Base-by-base conservation (phyloP, 2,113 vertebrate species). In the Grantiella picta region DNA sequence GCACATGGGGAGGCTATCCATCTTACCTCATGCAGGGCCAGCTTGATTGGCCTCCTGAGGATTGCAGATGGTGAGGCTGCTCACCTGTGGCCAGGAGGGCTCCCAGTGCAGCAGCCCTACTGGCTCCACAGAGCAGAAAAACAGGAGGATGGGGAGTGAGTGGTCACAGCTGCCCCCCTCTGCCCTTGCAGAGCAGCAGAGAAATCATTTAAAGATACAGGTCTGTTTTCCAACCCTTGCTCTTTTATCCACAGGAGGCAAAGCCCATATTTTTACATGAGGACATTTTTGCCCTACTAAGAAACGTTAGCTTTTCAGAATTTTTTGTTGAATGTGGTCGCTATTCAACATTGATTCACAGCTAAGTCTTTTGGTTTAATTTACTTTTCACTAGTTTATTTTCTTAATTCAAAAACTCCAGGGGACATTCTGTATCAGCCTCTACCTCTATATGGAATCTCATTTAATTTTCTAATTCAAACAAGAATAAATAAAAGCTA, bases 41-140 rank as follows among this genome's bases (percentile, higher is more conserved):
- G 98, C 98, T 98, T 99, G 99, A 99, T 99, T 99, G 98, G 98
- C 98, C 99, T 98, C 97, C 98, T 98, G 99, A 98, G 99, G 98
- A 98, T 97, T 96, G 95, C 98, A 97, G 98, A 98, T 98, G 98
- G 98, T 33, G 4, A 94, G 84, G 96, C 97, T 97, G 98, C 98
- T 99, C 99, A 99, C 99, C 99, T 99, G 99, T 98, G 99, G 98
- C 98, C 94, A 2, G 90, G 97, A 98, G 97, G 97, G 96, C 96
- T 99, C 99, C 98, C 98, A 97, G 97, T 95, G 98, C 98, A 98
- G 98, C 98, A 98, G 96, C 97, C 97, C 97, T 96, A 97, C 98
- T 90, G 97, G 96, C 97, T 98, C 93, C 98, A 98, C 97, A 98
- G 95, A 97, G 94, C 81, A 73, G 94, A 86, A 97, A 97, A 97